These are phyloP conservation scores for Noctilio leporinus DNA, from an alignment of 2,113 vertebrate genomes.

Conservation along the genomic window DNA sequence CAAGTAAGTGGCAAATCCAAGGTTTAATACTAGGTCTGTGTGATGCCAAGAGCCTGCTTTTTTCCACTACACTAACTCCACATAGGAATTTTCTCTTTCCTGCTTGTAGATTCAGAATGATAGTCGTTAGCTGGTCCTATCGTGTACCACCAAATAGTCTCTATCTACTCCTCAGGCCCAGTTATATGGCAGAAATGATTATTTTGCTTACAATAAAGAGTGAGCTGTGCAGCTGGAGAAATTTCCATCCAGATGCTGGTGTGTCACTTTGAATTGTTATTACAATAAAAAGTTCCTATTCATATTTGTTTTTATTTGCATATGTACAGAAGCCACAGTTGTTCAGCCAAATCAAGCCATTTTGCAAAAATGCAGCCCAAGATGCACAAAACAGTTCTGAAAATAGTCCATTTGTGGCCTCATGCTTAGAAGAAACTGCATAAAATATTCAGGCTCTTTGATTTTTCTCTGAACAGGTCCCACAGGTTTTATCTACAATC, in stretches of 20 bases:
- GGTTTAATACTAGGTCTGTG: neutral
- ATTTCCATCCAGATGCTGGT: conserved; percentile 12
- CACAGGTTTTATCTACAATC: conserved; percentile 34
- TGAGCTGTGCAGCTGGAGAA: conserved; percentile 20
- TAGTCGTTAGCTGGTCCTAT: neutral
- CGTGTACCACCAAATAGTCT: neutral
- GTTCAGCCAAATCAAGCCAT: conserved; percentile 19
- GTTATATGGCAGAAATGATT: conserved; percentile 10
- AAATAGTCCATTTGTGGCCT: conserved; percentile 47
- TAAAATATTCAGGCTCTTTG: conserved; percentile 40
- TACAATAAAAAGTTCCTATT: conserved; percentile 59
- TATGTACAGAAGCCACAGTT: conserved; percentile 24
- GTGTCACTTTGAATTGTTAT: conserved; percentile 46
- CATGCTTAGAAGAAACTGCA: conserved; percentile 32
- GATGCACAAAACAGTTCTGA: conserved; percentile 43
- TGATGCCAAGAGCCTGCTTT: neutral
- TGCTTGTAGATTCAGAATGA: neutral
- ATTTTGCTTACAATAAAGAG: neutral
- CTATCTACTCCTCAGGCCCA: neutral
- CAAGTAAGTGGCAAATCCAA: neutral
- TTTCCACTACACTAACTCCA: neutral
- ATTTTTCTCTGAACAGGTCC: conserved; percentile 40
- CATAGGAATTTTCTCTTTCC: neutral
- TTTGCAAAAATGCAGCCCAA: neutral
- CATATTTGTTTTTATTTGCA: conserved; percentile 53